Conservation (phyloP, 2,113 vertebrate genomes). For the Cairina moschata region DNA sequence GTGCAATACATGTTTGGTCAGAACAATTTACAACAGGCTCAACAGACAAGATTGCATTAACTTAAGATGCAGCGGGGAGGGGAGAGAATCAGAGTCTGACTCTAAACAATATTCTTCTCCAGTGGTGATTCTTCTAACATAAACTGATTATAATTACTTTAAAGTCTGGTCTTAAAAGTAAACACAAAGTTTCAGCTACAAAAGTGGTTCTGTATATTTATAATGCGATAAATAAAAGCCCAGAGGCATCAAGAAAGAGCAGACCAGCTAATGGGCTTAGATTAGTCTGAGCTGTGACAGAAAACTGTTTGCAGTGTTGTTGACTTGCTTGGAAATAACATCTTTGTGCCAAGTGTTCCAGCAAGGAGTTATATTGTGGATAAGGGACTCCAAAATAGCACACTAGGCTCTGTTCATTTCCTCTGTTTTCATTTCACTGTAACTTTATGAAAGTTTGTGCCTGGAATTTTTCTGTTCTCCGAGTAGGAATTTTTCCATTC, state of each 20-base stretch:
- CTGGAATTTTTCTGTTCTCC: conserved; percentile 54
- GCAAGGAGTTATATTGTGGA: not conserved
- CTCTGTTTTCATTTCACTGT: conserved; percentile 32
- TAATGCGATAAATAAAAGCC: conserved; percentile 1
- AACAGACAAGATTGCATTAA: not conserved
- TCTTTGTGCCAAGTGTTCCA: not conserved
- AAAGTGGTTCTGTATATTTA: not conserved
- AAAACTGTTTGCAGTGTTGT: not conserved
- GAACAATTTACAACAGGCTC: not conserved
- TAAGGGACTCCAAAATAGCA: not conserved
- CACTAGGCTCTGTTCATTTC: not conserved
- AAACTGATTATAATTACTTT: not conserved
- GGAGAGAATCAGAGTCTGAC: not conserved
- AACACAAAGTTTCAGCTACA: not conserved
- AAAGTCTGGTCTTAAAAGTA: not conserved
- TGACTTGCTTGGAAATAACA: not conserved
- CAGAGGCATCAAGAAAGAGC: not conserved
- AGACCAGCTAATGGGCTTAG: not conserved
- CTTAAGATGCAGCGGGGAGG: fast-evolving
- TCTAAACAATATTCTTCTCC: not conserved
- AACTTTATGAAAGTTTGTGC: not conserved
- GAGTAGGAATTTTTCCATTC: conserved; percentile 48
- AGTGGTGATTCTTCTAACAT: not conserved
- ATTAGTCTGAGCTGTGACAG: not conserved
- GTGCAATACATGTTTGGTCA: fast-evolving